Evolutionary conservation across 2,113 vertebrate genomes (phyloP), one percentile per base, ranked within the genome.

Genomic region (Peromyscus californicus): DNA sequence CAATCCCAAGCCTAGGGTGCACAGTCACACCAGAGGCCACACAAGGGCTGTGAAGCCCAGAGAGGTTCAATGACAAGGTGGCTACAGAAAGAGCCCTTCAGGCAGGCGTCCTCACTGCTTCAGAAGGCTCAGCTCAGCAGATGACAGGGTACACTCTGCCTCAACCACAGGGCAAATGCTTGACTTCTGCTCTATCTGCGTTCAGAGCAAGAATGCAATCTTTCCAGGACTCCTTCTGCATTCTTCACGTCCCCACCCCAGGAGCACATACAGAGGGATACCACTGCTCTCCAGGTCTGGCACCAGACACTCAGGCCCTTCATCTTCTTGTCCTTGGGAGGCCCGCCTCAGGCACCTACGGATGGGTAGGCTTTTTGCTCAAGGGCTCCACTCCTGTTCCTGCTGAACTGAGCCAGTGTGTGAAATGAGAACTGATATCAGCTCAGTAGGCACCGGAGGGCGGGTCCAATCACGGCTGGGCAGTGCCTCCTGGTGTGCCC

Each of bases 331-430:
- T 80, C 42, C 45, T 4, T 8, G 89, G 76, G 59, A 90, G 89
- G 74, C 89, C 89, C 31, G 51, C 59, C 87, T 57, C 95, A 85
- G 96, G 97, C 92, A 98, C 97, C 97, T 88, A 96, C 94, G 91
- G 84, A 97, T 98, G 31, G 93, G 91, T 90, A 95, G 97, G 97
- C 96, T 98, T 97, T 98, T 98, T 98, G 99, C 99, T 98, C 94
- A 98, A 98, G 99, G 99, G 99, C 99, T 98, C 99, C 99, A 99
- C 99, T 99, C 99, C 99, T 99, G 99, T 99, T 99, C 99, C 99
- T 99, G 99, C 99, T 99, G 99, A 99, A 99, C 99, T 99, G 99
- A 99, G 99, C 99, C 99, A 99, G 99, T 99, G 98, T 99, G 98
- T 99, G 98, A 98, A 98, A 98, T 98, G 99, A 99, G 98, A 99